Evolutionary conservation across 2,797 vertebrate genomes (phyloP), one percentile per base, ranked within the genome.

Genomic region (Eurystomus glaucurus): DNA sequence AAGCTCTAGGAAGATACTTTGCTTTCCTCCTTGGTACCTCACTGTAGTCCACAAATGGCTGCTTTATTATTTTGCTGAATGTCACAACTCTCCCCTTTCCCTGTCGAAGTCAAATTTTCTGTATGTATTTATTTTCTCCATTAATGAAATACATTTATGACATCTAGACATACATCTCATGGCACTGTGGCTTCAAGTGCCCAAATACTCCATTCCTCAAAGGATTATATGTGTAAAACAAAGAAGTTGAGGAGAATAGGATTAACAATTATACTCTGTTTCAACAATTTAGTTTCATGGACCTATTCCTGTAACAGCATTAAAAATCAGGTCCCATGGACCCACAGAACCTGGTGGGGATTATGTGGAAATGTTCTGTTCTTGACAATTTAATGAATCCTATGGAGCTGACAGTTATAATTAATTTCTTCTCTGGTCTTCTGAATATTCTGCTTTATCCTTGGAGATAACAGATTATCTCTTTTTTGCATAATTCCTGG

Each of bases 391-490:
- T 77, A 68, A 88, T 83, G 31, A 82, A 79, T 85, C 57, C 10
- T 80, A 1, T 80, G 41, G 28, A 83, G 12, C 33, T 85, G 55
- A 70, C 60, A 83, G 66, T 54, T 66, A 31, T 28, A 81, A 81
- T 68, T 92, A 57, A 86, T 79, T 91, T 93, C 6, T 72, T 75
- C 55, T 86, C 35, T 82, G n/a, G 9, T 57, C 88, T 91, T 95
- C 57, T 71, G n/a, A 85, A 65, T 68, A 78, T 58, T 80, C 33
- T 75, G 3, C 23, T 93, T 84, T 69, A 77, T 31, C 25, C 55
- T 48, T 77, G 48, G 43, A 79, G 76, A 48, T 50, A 91, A 85
- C 78, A 85, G 50, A 60, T 64, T 5, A 55, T 68, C 5, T 65
- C 31, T 69, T 90, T 37, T 84, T 84, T 79, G 11, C 39, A 76